phyloP scores from a whole-genome alignment of 2,888 invertebrate genomes.

The Alsophila aescularia region DNA sequence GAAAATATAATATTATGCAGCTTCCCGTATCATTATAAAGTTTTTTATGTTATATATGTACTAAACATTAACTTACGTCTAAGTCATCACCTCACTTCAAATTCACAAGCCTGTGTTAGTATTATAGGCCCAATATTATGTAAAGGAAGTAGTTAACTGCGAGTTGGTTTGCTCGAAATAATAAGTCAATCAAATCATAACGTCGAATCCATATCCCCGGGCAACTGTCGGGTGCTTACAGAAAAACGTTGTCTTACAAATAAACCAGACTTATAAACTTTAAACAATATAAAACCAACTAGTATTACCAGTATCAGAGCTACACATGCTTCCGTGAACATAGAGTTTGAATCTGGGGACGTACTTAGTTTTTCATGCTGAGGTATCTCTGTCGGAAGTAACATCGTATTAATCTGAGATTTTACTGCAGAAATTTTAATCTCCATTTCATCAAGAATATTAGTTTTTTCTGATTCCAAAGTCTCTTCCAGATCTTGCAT shows the following conservation, averaged over 20 bases:
- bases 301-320: constrained; percentile 52
- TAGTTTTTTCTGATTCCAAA: constrained; percentile 43
- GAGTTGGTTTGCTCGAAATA: too few relatives aligned
- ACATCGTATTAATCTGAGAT: constrained; percentile 13
- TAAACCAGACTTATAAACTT: constrained; percentile 50
- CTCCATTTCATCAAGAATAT: constrained; percentile 44
- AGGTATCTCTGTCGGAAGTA: constrained; percentile 12
- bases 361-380: constrained; percentile 40
- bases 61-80: too few relatives aligned
- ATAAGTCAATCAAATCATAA: constrained; percentile 39
- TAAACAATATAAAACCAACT: constrained; percentile 47
- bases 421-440: constrained; percentile 36
- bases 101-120: too few relatives aligned
- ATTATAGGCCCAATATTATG: too few relatives aligned
- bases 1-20: too few relatives aligned
- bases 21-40: too few relatives aligned
- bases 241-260: constrained; percentile 44
- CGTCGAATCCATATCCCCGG: constrained; percentile 52
- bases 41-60: too few relatives aligned
- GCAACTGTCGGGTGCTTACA: constrained; percentile 50
- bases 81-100: too few relatives aligned
- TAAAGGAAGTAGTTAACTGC: too few relatives aligned
- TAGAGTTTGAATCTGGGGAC: constrained; percentile 30
- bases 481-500: constrained; percentile 45
- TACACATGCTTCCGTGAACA: constrained; percentile 49